Conservation (phyloP, 2,797 vertebrate genomes). For the Muscicapa comitata region DNA sequence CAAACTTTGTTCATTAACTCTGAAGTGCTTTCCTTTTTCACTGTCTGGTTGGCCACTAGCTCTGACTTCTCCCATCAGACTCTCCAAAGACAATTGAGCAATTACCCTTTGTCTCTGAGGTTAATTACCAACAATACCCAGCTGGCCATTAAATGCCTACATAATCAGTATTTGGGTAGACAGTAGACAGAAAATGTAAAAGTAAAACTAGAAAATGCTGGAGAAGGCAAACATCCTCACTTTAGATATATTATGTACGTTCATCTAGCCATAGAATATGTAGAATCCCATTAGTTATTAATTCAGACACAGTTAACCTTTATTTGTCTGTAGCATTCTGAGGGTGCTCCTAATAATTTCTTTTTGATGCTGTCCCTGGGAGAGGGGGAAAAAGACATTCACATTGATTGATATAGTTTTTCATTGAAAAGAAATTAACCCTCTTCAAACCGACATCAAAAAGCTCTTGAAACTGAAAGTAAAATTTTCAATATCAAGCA, state of each 20-base stretch:
- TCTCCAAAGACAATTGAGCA: constrained; percentile 12
- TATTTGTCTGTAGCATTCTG: neutral
- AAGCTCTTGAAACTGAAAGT: neutral
- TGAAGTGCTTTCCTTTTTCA: neutral
- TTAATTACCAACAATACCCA: constrained; percentile 41
- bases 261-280: neutral
- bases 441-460: neutral
- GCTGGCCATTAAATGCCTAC: neutral
- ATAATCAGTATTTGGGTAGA: neutral
- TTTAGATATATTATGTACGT: neutral
- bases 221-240: neutral
- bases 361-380: neutral
- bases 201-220: neutral
- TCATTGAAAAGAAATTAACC: neutral
- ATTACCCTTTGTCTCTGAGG: constrained; percentile 45
- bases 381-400: neutral
- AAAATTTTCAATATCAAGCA: neutral
- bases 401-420: neutral
- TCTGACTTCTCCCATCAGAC: neutral
- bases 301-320: neutral
- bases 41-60: neutral
- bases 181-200: neutral
- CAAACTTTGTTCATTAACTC: neutral
- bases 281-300: neutral
- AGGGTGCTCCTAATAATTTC: neutral